These are phyloP conservation scores for Drosophila auraria DNA, from an alignment of 1,140 invertebrate species.

Conservation along the genomic window DNA sequence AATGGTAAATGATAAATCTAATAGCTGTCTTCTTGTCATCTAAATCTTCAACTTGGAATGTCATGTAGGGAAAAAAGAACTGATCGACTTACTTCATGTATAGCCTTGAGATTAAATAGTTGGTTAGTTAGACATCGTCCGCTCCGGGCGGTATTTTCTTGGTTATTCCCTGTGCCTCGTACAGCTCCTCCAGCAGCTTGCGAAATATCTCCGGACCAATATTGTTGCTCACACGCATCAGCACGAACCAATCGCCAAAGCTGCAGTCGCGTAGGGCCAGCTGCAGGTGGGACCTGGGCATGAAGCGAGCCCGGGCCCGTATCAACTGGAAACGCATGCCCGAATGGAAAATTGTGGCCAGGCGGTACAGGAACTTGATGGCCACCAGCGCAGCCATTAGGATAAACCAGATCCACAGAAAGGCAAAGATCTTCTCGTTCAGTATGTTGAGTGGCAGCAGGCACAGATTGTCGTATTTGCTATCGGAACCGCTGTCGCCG, in stretches of 20 bases:
- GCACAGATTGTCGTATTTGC: conserved; percentile 89
- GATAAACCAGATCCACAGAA: conserved; percentile 94
- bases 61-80: conserved; percentile 1
- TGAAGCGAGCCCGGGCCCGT: conserved; percentile 85
- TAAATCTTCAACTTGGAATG: conserved; percentile 3
- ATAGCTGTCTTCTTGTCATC: conserved; percentile 10
- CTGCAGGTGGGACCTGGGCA: conserved; percentile 47
- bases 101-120: neutral
- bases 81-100: conserved; percentile 19
- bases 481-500: conserved; percentile 87
- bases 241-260: conserved; percentile 90
- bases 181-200: conserved; percentile 86
- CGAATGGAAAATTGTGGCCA: conserved; percentile 55
- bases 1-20: conserved; percentile 8
- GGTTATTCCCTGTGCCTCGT: conserved; percentile 43
- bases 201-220: conserved; percentile 88
- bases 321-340: conserved; percentile 85
- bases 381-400: conserved; percentile 88
- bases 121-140: conserved; percentile 30
- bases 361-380: conserved; percentile 88
- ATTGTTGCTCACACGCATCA: conserved; percentile 89
- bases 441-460: conserved; percentile 91
- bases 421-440: conserved; percentile 92
- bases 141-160: conserved; percentile 15
- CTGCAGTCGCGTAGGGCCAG: conserved; percentile 59